These are phyloP conservation scores for Python bivittatus DNA, from an alignment of 2,113 vertebrate genomes.

Conservation along the genomic window DNA sequence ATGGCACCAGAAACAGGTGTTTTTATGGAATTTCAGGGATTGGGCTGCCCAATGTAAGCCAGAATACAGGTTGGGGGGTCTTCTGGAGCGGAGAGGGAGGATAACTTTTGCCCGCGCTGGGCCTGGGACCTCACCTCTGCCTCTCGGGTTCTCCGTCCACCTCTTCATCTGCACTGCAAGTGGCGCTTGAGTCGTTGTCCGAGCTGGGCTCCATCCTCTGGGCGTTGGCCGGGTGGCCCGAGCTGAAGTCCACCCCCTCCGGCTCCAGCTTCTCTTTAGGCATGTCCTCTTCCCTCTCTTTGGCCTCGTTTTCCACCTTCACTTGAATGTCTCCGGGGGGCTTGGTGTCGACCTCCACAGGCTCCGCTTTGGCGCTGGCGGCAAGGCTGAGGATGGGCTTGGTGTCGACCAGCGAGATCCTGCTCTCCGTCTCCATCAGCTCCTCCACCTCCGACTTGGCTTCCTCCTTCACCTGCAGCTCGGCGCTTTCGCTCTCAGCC, in stretches of 20 bases:
- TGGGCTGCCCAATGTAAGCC: too few relatives aligned
- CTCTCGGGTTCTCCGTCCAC: constrained; percentile 91
- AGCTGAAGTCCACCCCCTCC: constrained; percentile 66
- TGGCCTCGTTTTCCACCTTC: constrained; percentile 86
- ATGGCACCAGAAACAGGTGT: neutral
- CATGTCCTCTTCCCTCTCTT: constrained; percentile 80
- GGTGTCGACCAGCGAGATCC: constrained; percentile 66
- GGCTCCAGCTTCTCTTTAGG: constrained; percentile 78
- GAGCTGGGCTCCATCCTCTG: constrained; percentile 79
- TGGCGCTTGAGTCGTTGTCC: constrained; percentile 97
- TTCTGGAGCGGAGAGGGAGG: too few relatives aligned
- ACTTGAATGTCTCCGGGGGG: constrained; percentile 81
- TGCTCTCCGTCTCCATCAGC: constrained; percentile 78
- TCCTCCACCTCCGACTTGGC: constrained; percentile 79
- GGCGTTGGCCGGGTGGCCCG: constrained; percentile 56
- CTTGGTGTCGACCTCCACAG: constrained; percentile 82
- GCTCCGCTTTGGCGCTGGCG: constrained; percentile 83
- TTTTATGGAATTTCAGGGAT: too few relatives aligned
- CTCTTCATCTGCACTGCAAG: constrained; percentile 97
- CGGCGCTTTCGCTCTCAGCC: constrained; percentile 74
- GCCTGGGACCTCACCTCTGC: constrained; percentile 76
- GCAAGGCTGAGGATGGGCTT: constrained; percentile 73
- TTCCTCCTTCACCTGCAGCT: constrained; percentile 83
- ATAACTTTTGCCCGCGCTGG: rapidly evolving
- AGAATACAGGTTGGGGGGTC: neutral